Conservation (phyloP, 2,888 invertebrate genomes). For the Drosophila borealis region DNA sequence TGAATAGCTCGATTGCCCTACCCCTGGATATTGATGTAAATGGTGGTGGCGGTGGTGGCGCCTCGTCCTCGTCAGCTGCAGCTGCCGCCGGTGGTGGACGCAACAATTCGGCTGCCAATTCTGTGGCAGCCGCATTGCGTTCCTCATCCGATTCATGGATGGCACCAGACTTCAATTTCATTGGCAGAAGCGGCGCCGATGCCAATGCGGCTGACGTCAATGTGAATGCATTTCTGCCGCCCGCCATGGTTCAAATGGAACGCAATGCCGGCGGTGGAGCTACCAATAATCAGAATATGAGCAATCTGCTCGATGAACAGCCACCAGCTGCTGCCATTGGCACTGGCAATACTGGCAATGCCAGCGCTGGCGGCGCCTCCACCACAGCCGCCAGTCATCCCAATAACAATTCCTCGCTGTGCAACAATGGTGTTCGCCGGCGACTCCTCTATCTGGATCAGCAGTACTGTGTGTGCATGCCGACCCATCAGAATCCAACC, state of each 20-base stretch:
- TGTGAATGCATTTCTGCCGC: slow-evolving; percentile 53
- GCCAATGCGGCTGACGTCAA: slow-evolving; percentile 34
- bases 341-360: slow-evolving; percentile 1
- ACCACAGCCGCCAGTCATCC: slow-evolving; percentile 37
- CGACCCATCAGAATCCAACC: slow-evolving; percentile 86
- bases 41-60: slow-evolving; percentile 41
- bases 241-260: slow-evolving; percentile 47
- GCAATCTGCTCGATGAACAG: slow-evolving; percentile 63
- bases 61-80: slow-evolving; percentile 11
- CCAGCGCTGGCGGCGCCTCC: slow-evolving; percentile 5
- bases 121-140: slow-evolving; percentile 50
- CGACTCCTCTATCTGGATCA: slow-evolving; percentile 80
- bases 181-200: slow-evolving; percentile 22
- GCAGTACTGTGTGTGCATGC: slow-evolving; percentile 84
- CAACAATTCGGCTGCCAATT: slow-evolving; percentile 16
- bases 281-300: slow-evolving; percentile 48
- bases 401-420: slow-evolving; percentile 46
- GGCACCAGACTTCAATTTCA: slow-evolving; percentile 62
- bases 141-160: slow-evolving; percentile 70
- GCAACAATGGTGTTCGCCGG: slow-evolving; percentile 65
- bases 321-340: slow-evolving; percentile 29
- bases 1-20: slow-evolving; percentile 63
- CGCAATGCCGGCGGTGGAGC: slow-evolving; percentile 43
- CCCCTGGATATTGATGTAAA: slow-evolving; percentile 69
- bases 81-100: slow-evolving; percentile 26